Percentiles rank a stretch among this genome's conserved stretches.
Conservation (phyloP, 2,888 invertebrate species). For the Danaus chrysippus region DNA sequence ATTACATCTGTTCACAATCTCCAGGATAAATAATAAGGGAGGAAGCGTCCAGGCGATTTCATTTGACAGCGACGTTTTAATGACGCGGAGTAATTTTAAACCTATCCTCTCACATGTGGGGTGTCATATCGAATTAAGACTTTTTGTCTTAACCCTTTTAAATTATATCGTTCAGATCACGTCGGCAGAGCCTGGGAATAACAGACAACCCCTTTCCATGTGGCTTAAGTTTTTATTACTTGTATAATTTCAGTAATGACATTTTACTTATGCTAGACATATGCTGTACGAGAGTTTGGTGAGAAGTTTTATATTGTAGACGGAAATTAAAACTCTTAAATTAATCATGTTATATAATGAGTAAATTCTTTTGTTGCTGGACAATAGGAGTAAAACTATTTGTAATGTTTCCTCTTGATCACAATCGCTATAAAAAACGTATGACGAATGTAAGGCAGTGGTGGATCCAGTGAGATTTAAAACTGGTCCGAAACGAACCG, state of each 20-base stretch:
- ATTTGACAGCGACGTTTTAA: constrained; percentile 62
- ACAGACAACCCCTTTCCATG: constrained; percentile 37
- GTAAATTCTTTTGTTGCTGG: too few relatives aligned
- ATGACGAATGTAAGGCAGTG: constrained; percentile 51
- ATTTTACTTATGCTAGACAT: not conserved
- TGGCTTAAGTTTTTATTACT: constrained; percentile 1
- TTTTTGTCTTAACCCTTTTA: constrained; percentile 72
- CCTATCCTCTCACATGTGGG: constrained; percentile 52
- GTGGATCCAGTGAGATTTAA: constrained; percentile 37
- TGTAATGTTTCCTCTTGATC: not conserved
- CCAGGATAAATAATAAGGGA: constrained; percentile 56
- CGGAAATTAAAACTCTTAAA: too few relatives aligned
- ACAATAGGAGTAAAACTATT: not conserved
- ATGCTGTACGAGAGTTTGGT: not conserved
- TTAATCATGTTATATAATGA: too few relatives aligned
- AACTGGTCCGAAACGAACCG: constrained; percentile 69
- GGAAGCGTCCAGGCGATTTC: constrained; percentile 60
- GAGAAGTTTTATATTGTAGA: not conserved
- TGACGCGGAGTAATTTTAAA: constrained; percentile 47
- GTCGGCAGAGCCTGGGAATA: constrained; percentile 60
- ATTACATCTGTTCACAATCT: constrained; percentile 73
- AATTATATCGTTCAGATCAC: constrained; percentile 64
- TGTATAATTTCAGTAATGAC: constrained; percentile 1
- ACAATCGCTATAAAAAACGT: constrained; percentile 21
- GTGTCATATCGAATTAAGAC: constrained; percentile 57